Percentiles rank a stretch among this genome's conserved stretches.
phyloP scores from a whole-genome alignment of 1,140 invertebrate species.

The Leptinotarsa defecta region DNA sequence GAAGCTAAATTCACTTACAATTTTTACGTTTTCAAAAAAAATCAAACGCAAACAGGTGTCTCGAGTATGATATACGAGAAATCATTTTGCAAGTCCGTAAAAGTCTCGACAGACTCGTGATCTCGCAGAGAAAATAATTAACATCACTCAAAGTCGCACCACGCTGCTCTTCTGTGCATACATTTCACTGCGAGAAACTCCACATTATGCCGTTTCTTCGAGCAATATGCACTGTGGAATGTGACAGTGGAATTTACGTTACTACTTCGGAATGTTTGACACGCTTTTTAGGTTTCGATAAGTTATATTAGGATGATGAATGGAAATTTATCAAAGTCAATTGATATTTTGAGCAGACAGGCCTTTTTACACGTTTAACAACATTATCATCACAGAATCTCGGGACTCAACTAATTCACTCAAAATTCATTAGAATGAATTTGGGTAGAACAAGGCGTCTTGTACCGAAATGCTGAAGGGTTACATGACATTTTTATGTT shows the following conservation, averaged over 20 bases:
- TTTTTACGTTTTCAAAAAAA: neutral
- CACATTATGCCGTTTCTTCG: slow-evolving; percentile 38
- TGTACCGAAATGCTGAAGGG: no score
- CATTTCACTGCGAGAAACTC: slow-evolving; percentile 36
- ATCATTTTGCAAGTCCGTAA: slow-evolving; percentile 11
- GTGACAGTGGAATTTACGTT: slow-evolving; percentile 11
- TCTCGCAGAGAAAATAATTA: slow-evolving; percentile 45
- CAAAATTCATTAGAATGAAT: no score
- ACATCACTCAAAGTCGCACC: slow-evolving; percentile 45
- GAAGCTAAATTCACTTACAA: neutral
- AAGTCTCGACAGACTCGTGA: slow-evolving; percentile 32
- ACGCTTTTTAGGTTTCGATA: neutral
- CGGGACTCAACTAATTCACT: no score
- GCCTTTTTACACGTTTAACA: no score
- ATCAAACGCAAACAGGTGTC: neutral
- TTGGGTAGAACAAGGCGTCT: no score
- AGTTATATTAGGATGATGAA: no score
- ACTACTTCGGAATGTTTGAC: slow-evolving; percentile 12
- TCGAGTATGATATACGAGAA: slow-evolving; percentile 18
- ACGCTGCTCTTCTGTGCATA: slow-evolving; percentile 39
- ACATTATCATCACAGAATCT: no score
- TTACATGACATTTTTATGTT: no score
- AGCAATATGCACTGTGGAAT: slow-evolving; percentile 34
- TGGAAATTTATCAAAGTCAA: no score
- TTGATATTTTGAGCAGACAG: no score